A percentile compares a stretch with the other conserved stretches of the same genome.
Conservation (phyloP, 1,140 invertebrate species). For the Bombus affinis region DNA sequence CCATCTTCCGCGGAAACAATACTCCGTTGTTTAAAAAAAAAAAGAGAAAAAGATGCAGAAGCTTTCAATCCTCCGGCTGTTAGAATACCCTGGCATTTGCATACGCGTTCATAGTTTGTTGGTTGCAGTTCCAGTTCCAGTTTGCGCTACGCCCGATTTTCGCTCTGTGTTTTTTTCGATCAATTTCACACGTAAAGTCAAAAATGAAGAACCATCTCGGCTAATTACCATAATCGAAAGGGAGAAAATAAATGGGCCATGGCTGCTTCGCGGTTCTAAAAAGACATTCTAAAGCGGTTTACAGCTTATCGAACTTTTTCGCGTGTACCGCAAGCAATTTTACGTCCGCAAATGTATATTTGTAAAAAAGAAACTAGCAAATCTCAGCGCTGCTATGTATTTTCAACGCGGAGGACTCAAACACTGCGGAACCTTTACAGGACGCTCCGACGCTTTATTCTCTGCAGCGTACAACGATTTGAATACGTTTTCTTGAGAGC, state of each 20-base stretch:
- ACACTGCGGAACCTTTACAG: neutral
- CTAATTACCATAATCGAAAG: neutral
- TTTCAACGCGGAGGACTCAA: neutral
- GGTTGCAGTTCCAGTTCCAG: neutral
- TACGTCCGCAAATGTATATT: neutral
- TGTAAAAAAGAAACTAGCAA: neutral
- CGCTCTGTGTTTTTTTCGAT: neutral
- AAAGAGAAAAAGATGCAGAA: neutral
- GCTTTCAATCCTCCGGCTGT: neutral
- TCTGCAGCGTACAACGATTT: slow-evolving; percentile 1
- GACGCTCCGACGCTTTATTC: slow-evolving; percentile 13
- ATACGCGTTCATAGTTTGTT: neutral
- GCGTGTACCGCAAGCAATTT: neutral
- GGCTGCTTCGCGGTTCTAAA: neutral
- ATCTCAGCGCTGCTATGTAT: neutral
- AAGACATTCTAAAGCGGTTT: neutral
- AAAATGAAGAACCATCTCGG: neutral
- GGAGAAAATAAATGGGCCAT: neutral
- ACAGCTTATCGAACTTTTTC: neutral
- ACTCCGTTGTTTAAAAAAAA: neutral
- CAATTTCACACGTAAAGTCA: neutral
- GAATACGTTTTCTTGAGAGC: slow-evolving; percentile 33
- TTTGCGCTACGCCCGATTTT: neutral
- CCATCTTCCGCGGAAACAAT: neutral
- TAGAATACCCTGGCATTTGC: neutral